Evolutionary conservation across 1,140 invertebrate genomes (phyloP).

Genomic region (Pseudoatta argentina): DNA sequence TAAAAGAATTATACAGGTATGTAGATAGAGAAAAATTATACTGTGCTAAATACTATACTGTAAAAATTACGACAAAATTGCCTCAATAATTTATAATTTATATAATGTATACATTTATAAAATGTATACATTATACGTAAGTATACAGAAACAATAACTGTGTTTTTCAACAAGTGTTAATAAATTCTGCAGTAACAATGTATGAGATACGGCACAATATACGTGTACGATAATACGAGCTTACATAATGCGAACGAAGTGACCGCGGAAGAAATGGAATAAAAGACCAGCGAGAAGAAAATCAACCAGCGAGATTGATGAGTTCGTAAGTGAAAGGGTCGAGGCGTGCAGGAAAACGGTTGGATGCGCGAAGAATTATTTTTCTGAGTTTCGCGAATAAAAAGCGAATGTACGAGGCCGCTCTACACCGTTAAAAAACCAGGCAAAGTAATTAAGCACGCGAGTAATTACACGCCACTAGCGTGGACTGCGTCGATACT

Average conservation of each 20-base stretch:
- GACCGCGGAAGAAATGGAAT: conserved; percentile 65
- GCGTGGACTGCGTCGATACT: conserved; percentile 45
- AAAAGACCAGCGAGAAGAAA: conserved; percentile 62
- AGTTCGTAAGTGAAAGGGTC: conserved; percentile 72
- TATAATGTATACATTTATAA: too few species aligned
- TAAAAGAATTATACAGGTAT: neutral
- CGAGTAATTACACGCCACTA: conserved; percentile 66
- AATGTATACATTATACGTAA: neutral
- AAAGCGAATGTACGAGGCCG: conserved; percentile 39
- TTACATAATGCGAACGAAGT: conserved; percentile 72
- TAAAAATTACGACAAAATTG: neutral
- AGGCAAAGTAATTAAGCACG: conserved; percentile 67
- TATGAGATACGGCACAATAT: conserved; percentile 7
- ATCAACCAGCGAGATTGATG: conserved; percentile 72
- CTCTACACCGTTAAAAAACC: conserved; percentile 52
- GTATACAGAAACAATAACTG: conserved; percentile 9
- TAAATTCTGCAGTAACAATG: conserved; percentile 25
- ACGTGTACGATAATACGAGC: conserved; percentile 68
- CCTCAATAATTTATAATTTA: neutral
- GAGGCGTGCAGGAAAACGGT: conserved; percentile 61
- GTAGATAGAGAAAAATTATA: neutral
- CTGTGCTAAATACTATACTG: too few species aligned
- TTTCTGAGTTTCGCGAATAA: conserved; percentile 54
- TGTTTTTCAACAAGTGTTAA: conserved; percentile 24
- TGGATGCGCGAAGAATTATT: conserved; percentile 68